These are phyloP conservation scores for Eupithecia vulgata DNA, from an alignment of 2,888 invertebrate species.

Conservation along the genomic window DNA sequence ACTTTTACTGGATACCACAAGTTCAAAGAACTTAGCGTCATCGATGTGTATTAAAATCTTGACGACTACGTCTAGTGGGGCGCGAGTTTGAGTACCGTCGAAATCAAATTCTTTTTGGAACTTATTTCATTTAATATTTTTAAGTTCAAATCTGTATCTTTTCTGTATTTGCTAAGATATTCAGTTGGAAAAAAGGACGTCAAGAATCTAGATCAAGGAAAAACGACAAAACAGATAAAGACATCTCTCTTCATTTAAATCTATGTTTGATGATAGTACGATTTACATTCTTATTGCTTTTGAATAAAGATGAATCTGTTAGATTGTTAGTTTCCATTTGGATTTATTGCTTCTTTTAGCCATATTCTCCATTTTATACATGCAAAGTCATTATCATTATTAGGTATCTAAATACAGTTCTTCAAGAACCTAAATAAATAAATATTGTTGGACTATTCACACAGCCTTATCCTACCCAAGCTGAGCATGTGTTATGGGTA, in stretches of 20 bases:
- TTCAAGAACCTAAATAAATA: too few relatives aligned
- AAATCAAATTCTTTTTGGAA: too few relatives aligned
- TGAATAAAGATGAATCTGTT: neutral
- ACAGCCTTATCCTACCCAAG: too few relatives aligned
- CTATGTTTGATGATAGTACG: neutral
- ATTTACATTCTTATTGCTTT: neutral
- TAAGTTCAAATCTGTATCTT: too few relatives aligned
- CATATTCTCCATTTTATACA: neutral
- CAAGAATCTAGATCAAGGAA: neutral
- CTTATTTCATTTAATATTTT: too few relatives aligned
- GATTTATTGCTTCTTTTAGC: neutral
- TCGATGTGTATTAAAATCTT: too few relatives aligned
- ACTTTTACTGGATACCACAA: neutral
- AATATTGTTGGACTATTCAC: too few relatives aligned
- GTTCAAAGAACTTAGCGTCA: conserved; percentile 2
- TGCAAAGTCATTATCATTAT: neutral
- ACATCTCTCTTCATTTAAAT: neutral
- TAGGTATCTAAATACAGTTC: too few relatives aligned
- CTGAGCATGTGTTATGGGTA: too few relatives aligned
- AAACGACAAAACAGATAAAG: neutral
- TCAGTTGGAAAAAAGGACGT: neutral
- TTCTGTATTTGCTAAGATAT: neutral
- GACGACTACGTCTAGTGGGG: too few relatives aligned
- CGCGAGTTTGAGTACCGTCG: too few relatives aligned
- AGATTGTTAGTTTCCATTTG: neutral